These are phyloP conservation scores for Lordiphosa mommai DNA, from an alignment of 1,140 invertebrate species.

Conservation along the genomic window DNA sequence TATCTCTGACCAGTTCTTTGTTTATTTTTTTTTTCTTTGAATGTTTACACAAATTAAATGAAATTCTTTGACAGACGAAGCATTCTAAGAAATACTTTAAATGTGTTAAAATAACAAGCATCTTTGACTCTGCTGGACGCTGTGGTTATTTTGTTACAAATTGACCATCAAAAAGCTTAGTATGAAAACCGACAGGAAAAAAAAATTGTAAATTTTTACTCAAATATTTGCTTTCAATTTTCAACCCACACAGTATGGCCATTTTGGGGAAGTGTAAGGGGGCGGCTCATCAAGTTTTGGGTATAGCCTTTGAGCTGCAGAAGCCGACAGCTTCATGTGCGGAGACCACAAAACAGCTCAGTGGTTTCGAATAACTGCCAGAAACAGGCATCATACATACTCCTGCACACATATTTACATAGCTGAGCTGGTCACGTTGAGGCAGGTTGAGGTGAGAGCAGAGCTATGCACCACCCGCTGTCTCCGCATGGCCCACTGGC, in stretches of 20 bases:
- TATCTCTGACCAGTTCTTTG: slow-evolving; percentile 24
- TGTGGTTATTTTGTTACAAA: slow-evolving; percentile 54
- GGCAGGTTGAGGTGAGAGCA: slow-evolving; percentile 29
- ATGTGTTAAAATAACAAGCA: slow-evolving; percentile 4
- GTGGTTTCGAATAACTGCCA: slow-evolving; percentile 71
- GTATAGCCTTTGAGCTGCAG: slow-evolving; percentile 46
- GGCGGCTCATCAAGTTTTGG: background rate
- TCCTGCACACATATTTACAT: slow-evolving; percentile 6
- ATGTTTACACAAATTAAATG: slow-evolving; percentile 47
- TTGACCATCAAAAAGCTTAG: slow-evolving; percentile 38
- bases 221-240: slow-evolving; percentile 78
- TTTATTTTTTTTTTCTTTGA: slow-evolving; percentile 16
- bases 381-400: slow-evolving; percentile 24
- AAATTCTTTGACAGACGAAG: slow-evolving; percentile 41
- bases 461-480: slow-evolving; percentile 15
- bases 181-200: slow-evolving; percentile 2
- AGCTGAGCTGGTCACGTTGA: slow-evolving; percentile 5
- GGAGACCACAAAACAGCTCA: slow-evolving; percentile 64
- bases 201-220: slow-evolving; percentile 69
- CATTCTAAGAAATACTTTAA: slow-evolving; percentile 18
- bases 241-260: slow-evolving; percentile 25
- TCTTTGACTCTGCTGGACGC: slow-evolving; percentile 26
- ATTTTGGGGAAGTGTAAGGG: background rate
- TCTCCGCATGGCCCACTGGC: background rate
- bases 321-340: slow-evolving; percentile 65